These are phyloP conservation scores for Rhagophthalmus giganteus DNA, from an alignment of 2,888 invertebrate species.

Conservation along the genomic window DNA sequence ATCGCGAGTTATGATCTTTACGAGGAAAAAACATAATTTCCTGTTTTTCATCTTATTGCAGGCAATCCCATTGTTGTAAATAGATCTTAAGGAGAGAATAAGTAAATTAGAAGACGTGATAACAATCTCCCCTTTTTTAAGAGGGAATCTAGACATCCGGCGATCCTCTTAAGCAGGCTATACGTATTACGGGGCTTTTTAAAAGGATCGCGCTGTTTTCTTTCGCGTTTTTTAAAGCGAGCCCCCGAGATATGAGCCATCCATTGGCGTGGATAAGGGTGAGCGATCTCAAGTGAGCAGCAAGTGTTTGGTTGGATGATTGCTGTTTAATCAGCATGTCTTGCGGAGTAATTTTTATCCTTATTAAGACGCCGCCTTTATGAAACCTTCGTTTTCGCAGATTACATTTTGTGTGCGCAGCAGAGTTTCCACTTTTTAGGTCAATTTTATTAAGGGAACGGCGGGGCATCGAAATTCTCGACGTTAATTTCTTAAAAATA, in stretches of 20 bases:
- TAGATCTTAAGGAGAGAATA: slow-evolving; percentile 75
- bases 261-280: slow-evolving; percentile 44
- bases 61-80: slow-evolving; percentile 62
- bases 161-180: slow-evolving; percentile 44
- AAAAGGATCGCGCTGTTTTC: slow-evolving; percentile 52
- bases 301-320: slow-evolving; percentile 49
- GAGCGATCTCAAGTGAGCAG: slow-evolving; percentile 39
- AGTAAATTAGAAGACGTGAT: slow-evolving; percentile 81
- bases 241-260: slow-evolving; percentile 50
- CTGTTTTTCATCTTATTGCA: slow-evolving; percentile 47
- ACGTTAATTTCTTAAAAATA: too few species aligned
- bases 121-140: slow-evolving; percentile 71
- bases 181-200: slow-evolving; percentile 43
- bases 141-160: slow-evolving; percentile 50
- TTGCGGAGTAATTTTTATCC: slow-evolving; percentile 53
- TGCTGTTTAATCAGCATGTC: slow-evolving; percentile 54
- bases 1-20: slow-evolving; percentile 30
- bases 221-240: slow-evolving; percentile 47
- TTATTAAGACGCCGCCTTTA: slow-evolving; percentile 45
- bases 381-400: slow-evolving; percentile 38
- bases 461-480: too few species aligned
- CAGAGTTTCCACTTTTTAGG: slow-evolving; percentile 32
- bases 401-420: slow-evolving; percentile 45
- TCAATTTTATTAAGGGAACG: slow-evolving; percentile 25
- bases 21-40: slow-evolving; percentile 31